Conservation (phyloP, 2,113 vertebrate species). For the Eolophus roseicapilla region DNA sequence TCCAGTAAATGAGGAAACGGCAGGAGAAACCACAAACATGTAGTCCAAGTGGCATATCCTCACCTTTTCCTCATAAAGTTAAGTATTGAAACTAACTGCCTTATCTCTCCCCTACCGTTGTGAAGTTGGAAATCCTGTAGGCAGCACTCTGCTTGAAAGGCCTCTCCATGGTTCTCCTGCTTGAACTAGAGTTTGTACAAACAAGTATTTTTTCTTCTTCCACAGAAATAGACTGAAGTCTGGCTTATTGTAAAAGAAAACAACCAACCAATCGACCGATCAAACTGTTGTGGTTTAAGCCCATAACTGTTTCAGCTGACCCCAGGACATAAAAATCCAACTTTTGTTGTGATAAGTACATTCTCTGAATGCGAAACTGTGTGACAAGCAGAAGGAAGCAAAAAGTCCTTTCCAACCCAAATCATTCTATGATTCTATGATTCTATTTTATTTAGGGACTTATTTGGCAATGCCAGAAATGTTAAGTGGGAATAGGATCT, state of each 20-base stretch:
- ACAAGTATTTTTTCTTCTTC: neutral
- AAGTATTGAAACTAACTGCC: neutral
- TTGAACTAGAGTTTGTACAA: neutral
- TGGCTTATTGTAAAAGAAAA: neutral
- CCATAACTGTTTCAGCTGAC: neutral
- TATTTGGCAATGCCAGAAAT: neutral
- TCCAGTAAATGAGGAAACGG: neutral
- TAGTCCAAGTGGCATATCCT: conserved; percentile 33
- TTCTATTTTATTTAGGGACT: neutral
- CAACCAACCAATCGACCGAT: neutral
- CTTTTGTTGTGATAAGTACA: neutral
- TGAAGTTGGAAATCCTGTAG: conserved; percentile 12
- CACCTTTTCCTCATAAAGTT: conserved; percentile 16
- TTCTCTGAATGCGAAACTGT: neutral
- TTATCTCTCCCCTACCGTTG: conserved; percentile 33
- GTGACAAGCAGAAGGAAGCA: neutral
- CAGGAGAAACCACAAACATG: conserved; percentile 46
- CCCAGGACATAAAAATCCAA: neutral
- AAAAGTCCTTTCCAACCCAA: neutral
- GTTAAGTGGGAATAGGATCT: neutral
- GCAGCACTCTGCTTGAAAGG: neutral
- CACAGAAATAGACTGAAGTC: neutral
- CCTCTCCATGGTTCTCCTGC: neutral
- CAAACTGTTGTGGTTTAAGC: neutral
- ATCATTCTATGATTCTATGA: neutral